These are phyloP conservation scores for Chaetodon trifasciatus DNA, from an alignment of 2,797 vertebrate genomes.

Conservation along the genomic window DNA sequence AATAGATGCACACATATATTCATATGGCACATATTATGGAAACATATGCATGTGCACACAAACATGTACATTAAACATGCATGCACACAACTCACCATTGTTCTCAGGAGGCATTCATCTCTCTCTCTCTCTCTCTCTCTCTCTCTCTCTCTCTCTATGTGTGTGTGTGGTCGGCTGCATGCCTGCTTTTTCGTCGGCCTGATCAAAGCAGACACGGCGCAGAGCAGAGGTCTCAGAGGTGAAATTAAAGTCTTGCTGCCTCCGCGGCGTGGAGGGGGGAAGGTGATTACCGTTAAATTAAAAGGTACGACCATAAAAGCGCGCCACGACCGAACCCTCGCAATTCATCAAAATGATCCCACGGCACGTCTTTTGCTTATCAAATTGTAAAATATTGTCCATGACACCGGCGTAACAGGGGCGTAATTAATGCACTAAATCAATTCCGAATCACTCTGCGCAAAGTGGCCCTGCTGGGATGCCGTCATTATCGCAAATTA, in stretches of 20 bases:
- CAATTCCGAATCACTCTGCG: slow-evolving; percentile 79
- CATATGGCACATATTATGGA: slow-evolving; percentile 3
- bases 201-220: slow-evolving; percentile 80
- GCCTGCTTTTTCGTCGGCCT: slow-evolving; percentile 53
- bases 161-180: slow-evolving; percentile 17
- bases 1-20: background rate
- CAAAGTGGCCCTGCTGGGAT: slow-evolving; percentile 81
- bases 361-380: slow-evolving; percentile 78
- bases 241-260: slow-evolving; percentile 80
- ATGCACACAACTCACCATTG: background rate
- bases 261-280: slow-evolving; percentile 44
- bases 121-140: background rate
- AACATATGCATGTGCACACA: slow-evolving; percentile 1
- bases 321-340: slow-evolving; percentile 62
- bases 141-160: background rate
- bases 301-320: slow-evolving; percentile 82
- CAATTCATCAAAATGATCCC: slow-evolving; percentile 82
- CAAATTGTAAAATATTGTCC: slow-evolving; percentile 87
- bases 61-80: slow-evolving; percentile 26
- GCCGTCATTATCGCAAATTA: slow-evolving; percentile 82
- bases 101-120: slow-evolving; percentile 1
- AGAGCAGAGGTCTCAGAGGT: slow-evolving; percentile 79
- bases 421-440: slow-evolving; percentile 84
- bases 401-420: slow-evolving; percentile 78
- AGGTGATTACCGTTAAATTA: slow-evolving; percentile 84